Evolutionary conservation across 1,140 invertebrate species (phyloP).

Genomic region (Lepeophtheirus salmonis): DNA sequence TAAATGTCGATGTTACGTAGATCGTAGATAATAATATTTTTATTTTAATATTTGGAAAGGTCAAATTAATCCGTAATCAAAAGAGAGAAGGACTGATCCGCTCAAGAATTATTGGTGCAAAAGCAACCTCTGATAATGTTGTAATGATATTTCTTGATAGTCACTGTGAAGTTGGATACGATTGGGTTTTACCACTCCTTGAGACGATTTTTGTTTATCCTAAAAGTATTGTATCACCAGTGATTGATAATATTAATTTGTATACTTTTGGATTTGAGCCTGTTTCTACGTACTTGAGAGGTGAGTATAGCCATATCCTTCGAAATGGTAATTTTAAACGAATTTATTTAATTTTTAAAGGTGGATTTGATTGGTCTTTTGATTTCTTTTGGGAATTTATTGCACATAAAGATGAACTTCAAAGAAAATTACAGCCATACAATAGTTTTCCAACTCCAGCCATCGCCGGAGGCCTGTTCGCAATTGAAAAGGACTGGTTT

Average conservation of each 20-base stretch:
- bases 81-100: conserved; percentile 61
- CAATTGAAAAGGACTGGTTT: background rate
- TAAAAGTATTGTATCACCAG: conserved; percentile 59
- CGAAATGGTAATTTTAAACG: background rate
- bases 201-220: conserved; percentile 31
- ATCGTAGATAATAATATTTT: too few species aligned
- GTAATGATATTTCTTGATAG: conserved; percentile 77
- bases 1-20: background rate
- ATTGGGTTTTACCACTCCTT: conserved; percentile 80
- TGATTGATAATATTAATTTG: conserved; percentile 79
- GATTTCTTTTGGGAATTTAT: background rate
- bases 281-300: conserved; percentile 10
- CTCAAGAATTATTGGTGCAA: conserved; percentile 63
- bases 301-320: too few species aligned
- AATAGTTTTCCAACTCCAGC: background rate
- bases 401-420: background rate
- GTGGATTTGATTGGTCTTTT: background rate
- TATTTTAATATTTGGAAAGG: too few species aligned
- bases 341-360: background rate
- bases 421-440: background rate
- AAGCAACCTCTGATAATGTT: conserved; percentile 44
- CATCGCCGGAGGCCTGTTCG: background rate
- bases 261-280: background rate
- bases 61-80: conserved; percentile 44
- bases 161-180: conserved; percentile 47